Base-by-base conservation (phyloP, 1,140 invertebrate species). In the Trissolcus basalis region DNA sequence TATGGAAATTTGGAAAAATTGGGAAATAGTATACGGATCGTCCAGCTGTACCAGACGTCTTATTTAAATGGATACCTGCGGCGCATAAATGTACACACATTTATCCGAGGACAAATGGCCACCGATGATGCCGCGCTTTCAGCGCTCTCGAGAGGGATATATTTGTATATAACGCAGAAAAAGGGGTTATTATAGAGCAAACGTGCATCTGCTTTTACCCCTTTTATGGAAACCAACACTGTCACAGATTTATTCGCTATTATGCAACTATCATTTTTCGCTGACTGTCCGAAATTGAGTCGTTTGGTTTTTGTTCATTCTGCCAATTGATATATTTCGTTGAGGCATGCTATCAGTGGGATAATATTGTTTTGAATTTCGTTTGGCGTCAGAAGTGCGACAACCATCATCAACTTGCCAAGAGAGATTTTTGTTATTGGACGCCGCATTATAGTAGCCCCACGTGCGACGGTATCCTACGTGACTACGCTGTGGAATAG, bases 1-100 rank as follows among this genome's bases (percentile, higher is more conserved):
- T 72, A 73, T 78, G 68, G 80, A 81, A 82, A 83, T 83, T 67
- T 54, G 78, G 80, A 80, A 84, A 84, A 79, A 71, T 77, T 54
- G 53, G 67, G 50, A 82, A 83, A 80, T 80, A 78, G 68, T 61
- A 49, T 1, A 44, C 13, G 43, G 33, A 44, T 12, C 19, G 13
- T 19, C 36, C 81, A 82, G 81, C 79, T 82, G 82, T 47, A 33
- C 45, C 49, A 19, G 51, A 70, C 56, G 76, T 82, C 82, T 85
- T 81, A 82, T 84, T 84, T 83, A 85, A 85, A 85, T 81, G 80
- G 50, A 50, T 44, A 61, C 72, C 77, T 69, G 59, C 47, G 55
- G 60, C 14, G 70, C 60, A 74, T 54, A 35, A 61, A 58, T 59
- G 43, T 68, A 74, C 49, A 56, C 64, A 64, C 63, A 47, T 73